Evolutionary conservation across 1,140 invertebrate species (phyloP), one percentile per base, ranked within the genome.

Genomic region (Camponotus pennsylvanicus): DNA sequence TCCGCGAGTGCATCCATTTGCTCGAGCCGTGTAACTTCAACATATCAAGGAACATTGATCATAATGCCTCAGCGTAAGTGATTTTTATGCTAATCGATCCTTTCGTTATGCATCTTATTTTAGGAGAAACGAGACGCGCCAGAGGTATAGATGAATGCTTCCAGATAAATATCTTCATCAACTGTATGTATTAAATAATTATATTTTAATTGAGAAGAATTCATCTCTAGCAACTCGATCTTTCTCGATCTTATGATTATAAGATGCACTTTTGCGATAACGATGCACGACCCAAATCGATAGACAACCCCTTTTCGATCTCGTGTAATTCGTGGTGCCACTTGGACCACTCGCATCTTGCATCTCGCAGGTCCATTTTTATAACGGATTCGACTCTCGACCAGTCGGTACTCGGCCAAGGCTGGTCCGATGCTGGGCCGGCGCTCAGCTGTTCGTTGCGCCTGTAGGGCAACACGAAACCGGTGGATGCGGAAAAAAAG

Each of bases 361-460:
- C 27, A 27, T 34, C 55, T 45, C 42, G 76, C 73, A 34, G 49
- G n/a, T 63, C 63, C 34, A 34, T 49, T 61, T 67, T 42, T 52
- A 80, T 71, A 76, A 57, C 37, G 83, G 83, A 82, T 86, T 86
- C 88, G 57, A 67, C 3, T 5, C 34, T 5, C 34, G 83, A 27
- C 55, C 71, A 75, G 70, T 84, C 85, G 77, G 78, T 85, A 89
- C 88, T 88, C 86, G 92, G 92, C 91, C 92, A 92, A 93, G 92
- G 92, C 90, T 92, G 91, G 88, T 90, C 89, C 88, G 79, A 87
- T 85, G 88, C 76, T 83, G 69, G 78, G 88, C 76, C 80, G 69
- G 78, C 84, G 89, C 90, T 92, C 91, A 92, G 88, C 92, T 91
- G 93, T 91, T 89, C 34, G 57, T 11, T 11, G 55, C 49, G 64